Conservation (phyloP, 2,888 invertebrate species). For the Lochmaea capreae region DNA sequence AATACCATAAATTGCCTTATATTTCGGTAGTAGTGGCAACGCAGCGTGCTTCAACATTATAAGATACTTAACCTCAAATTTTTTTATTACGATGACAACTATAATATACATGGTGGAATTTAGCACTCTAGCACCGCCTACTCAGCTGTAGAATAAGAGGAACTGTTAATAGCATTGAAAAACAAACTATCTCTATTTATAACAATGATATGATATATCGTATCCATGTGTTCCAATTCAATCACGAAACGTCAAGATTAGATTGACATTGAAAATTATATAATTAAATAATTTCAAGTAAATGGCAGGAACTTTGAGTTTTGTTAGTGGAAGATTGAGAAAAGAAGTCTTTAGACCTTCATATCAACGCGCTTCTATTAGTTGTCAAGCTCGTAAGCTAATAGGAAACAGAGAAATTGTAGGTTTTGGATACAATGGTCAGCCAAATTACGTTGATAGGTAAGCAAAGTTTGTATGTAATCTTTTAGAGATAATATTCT, state of each 20-base stretch:
- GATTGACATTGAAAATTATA: neutral
- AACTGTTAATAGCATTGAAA: no score
- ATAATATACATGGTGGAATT: no score
- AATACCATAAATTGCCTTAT: no score
- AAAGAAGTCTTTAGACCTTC: neutral
- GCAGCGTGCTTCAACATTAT: no score
- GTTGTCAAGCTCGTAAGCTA: slow-evolving; percentile 26
- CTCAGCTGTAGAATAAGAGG: no score
- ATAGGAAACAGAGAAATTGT: slow-evolving; percentile 91
- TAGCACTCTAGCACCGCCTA: no score
- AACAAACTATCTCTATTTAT: no score
- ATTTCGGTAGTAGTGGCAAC: no score
- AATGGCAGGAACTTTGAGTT: neutral
- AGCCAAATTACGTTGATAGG: slow-evolving; percentile 79
- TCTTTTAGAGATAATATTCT: no score
- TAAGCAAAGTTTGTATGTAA: neutral
- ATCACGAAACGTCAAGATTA: neutral
- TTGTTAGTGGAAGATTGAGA: neutral
- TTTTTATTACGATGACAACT: no score
- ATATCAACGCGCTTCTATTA: neutral
- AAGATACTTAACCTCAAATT: no score
- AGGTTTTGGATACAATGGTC: slow-evolving; percentile 86
- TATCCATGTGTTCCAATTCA: neutral
- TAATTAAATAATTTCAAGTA: neutral
- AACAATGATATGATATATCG: no score